Evolutionary conservation across 2,888 invertebrate genomes (phyloP), one percentile per base, ranked within the genome.

Genomic region (Pandemis corylana): DNA sequence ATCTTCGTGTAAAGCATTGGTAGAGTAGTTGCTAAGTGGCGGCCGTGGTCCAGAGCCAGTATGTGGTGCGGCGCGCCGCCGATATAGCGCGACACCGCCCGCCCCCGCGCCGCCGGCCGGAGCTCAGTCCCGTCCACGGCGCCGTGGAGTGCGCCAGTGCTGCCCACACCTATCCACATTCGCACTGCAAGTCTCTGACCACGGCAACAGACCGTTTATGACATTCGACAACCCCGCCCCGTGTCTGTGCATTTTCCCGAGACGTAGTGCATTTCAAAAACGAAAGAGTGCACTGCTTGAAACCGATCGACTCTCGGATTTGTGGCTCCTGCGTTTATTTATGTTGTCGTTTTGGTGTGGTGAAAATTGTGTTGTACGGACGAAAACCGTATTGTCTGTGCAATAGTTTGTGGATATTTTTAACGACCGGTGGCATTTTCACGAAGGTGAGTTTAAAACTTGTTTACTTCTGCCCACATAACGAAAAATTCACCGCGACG

Each of bases 301-400:
- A 86, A 87, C 82, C 87, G 80, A 86, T 85, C 83, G 80, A 83
- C 81, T 80, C 80, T 85, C 85, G 85, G 85, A 83, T 85, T 86
- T 85, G 85, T 88, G 89, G 83, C 87, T 87, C 87, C 87, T 87
- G 89, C 90, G 90, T 91, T 93, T 93, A 93, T 94, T 92, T 93
- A 93, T 94, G 94, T 94, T 93, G 92, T 94, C 93, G 91, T 93
- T 92, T 92, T 94, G 91, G 94, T 94, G 94, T 93, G 89, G 94
- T 94, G 94, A 91, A 93, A 93, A 92, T 92, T 92, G 94, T 94
- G 94, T 88, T 91, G 89, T 92, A 92, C 91, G 90, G 89, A 90
- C 93, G 89, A 93, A 92, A 91, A 91, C 93, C 92, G 93, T 94
- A 91, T 92, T 91, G 92, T 92, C 93, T 92, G 93, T 93, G 94